A percentile compares a stretch with the other conserved stretches of the same genome.
These are phyloP conservation scores for Atlantisia rogersi DNA, from an alignment of 2,113 vertebrate species.

Conservation along the genomic window DNA sequence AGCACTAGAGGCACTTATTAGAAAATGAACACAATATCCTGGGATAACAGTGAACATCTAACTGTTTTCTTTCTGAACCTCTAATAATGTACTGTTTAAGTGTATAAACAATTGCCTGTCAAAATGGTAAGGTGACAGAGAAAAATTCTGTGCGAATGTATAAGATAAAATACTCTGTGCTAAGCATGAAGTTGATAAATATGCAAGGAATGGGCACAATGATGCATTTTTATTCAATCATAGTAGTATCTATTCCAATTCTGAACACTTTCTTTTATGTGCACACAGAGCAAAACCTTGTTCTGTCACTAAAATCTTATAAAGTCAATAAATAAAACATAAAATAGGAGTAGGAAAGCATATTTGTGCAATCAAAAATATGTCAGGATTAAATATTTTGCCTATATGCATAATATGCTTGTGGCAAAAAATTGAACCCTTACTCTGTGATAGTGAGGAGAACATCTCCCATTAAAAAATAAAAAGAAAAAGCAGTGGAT, in stretches of 20 bases:
- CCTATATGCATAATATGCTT: neutral
- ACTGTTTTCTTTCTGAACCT: neutral
- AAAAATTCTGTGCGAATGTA: neutral
- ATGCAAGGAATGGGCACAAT: neutral
- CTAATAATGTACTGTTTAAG: neutral
- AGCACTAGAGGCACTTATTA: constrained; percentile 49
- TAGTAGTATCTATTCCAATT: neutral
- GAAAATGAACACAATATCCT: constrained; percentile 65
- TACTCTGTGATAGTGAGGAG: neutral
- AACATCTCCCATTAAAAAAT: neutral
- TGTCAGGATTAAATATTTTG: neutral
- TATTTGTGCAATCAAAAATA: neutral
- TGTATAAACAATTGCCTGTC: neutral
- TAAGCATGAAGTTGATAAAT: neutral
- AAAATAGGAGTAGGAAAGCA: neutral
- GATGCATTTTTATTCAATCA: neutral
- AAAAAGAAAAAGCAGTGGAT: neutral
- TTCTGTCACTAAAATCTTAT: neutral
- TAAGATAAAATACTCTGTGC: neutral
- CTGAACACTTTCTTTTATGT: neutral
- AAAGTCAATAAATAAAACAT: neutral
- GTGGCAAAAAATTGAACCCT: neutral
- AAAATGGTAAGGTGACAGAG: neutral
- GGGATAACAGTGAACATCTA: neutral
- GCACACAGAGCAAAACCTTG: neutral